These are phyloP conservation scores for Zosterops borbonicus DNA, from an alignment of 2,113 vertebrate genomes.

Conservation along the genomic window DNA sequence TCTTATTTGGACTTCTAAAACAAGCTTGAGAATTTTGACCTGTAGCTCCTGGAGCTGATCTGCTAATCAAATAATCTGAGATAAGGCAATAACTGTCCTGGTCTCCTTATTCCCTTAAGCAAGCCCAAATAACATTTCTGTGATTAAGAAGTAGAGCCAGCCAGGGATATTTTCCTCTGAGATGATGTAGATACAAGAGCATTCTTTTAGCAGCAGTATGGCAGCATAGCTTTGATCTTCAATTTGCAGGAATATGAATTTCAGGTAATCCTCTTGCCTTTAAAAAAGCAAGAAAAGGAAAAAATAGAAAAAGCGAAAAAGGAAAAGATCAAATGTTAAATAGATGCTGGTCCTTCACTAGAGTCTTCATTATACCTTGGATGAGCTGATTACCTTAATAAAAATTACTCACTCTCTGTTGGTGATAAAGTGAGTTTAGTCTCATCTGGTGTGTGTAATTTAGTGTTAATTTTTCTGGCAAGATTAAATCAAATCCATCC, in stretches of 20 bases:
- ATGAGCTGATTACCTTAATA: neutral
- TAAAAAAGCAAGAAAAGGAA: fast-evolving
- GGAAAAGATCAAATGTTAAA: neutral
- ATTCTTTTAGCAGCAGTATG: neutral
- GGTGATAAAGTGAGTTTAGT: neutral
- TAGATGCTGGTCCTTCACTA: neutral
- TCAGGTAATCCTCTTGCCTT: neutral
- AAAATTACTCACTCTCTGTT: neutral
- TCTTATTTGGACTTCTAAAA: neutral
- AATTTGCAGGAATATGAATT: neutral
- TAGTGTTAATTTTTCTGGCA: neutral
- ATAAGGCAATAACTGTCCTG: neutral
- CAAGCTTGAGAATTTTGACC: neutral
- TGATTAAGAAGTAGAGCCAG: neutral
- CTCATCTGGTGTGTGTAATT: neutral
- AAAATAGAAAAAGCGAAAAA: too few species aligned
- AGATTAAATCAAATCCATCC: neutral
- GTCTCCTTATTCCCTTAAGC: neutral
- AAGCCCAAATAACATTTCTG: neutral
- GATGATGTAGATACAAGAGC: neutral
- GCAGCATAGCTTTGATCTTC: neutral
- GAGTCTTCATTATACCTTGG: neutral
- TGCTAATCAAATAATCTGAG: neutral
- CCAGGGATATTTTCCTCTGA: neutral
- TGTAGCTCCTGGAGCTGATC: neutral